Evolutionary conservation across 2,888 invertebrate genomes (phyloP), one percentile per base, ranked within the genome.

Genomic region (Drosophila siamana): DNA sequence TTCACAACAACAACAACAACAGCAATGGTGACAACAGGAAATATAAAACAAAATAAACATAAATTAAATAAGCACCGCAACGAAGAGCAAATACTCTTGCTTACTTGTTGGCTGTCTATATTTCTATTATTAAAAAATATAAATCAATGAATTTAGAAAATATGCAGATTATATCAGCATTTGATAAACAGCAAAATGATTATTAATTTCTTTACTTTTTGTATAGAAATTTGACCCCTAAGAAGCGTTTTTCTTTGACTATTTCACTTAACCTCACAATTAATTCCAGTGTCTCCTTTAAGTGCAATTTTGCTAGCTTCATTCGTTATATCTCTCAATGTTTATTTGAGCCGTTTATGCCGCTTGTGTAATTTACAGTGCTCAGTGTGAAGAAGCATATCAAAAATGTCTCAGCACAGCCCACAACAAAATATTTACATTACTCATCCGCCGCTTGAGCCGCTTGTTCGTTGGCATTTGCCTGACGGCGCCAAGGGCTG

Each of bases 401-500:
- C 33, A 69, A 62, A 63, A 63, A 24, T 54, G 24, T 71, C 62
- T 50, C 79, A 24, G 36, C 30, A 40, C 51, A 54, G 59, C 16
- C 55, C 62, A 54, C 61, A 70, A 61, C 43, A 82, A 75, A 79
- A 82, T 82, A 72, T 79, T 79, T 82, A 62, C 71, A 79, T 86
- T 82, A 62, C 72, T 64, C 72, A 77, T 76, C 57, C 80, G 77
- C 60, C 77, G 48, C 80, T 30, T 66, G 60, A 57, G 71, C 56
- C 48, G 33, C 48, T 54, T 28, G 44, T 46, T 36, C 11, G 19
- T 26, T 28, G 46, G 52, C 65, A 43, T 52, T 65, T 69, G 75
- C 69, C 64, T 54, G 50, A 22, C 16, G 65, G 50, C 64, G 22
- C 55, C 56, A 59, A 46, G 38, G 48, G 50, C 70, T 52, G 30